Evolutionary conservation across 1,140 invertebrate genomes (phyloP).

Genomic region (Zaprionus africanus): DNA sequence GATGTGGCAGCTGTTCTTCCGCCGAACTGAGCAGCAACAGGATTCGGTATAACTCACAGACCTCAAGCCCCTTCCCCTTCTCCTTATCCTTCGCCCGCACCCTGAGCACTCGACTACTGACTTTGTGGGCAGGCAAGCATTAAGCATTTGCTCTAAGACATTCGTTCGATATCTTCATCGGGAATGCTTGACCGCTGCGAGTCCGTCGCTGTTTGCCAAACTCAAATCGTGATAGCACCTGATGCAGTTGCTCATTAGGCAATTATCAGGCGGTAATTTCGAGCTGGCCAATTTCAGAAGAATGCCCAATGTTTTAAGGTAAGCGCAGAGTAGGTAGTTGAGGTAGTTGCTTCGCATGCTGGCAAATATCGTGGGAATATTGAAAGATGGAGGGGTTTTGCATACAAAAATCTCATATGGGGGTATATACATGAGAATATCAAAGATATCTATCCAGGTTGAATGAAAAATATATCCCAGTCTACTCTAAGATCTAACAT

Average conservation of each 20-base stretch:
- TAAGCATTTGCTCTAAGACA: conserved; percentile 57
- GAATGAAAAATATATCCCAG: too few relatives aligned
- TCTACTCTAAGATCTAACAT: too few relatives aligned
- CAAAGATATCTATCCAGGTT: too few relatives aligned
- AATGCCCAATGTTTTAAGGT: background rate
- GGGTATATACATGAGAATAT: too few relatives aligned
- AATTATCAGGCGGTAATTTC: conserved; percentile 52
- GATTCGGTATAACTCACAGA: conserved; percentile 45
- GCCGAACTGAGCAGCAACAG: conserved; percentile 39
- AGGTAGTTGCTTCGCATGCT: background rate
- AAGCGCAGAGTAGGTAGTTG: background rate
- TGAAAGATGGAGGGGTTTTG: background rate
- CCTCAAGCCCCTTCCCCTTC: background rate
- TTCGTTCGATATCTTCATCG: conserved; percentile 56
- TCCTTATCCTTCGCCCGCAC: background rate
- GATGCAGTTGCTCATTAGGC: conserved; percentile 65
- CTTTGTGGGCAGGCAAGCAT: conserved; percentile 59
- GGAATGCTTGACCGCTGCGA: conserved; percentile 18
- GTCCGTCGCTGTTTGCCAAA: conserved; percentile 49
- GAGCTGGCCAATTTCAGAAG: conserved; percentile 14
- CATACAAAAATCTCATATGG: background rate
- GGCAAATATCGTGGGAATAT: background rate
- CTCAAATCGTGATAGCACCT: conserved; percentile 69
- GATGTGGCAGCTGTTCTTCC: conserved; percentile 66
- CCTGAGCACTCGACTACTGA: conserved; percentile 32